Conservation (phyloP, 2,888 invertebrate genomes). For the Cephus runcator region DNA sequence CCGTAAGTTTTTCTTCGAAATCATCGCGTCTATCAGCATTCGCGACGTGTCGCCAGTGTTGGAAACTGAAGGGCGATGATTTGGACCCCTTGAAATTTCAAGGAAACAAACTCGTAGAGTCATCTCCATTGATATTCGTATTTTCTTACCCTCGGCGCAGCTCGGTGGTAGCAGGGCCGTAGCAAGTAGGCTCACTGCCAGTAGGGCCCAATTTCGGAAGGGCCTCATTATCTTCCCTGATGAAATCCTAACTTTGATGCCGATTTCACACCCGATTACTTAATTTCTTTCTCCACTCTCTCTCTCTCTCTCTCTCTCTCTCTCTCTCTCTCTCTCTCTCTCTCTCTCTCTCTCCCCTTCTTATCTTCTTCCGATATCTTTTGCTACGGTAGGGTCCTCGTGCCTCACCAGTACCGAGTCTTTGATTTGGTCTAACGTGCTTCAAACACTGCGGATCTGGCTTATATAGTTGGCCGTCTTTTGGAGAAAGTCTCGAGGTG, state of each 20-base stretch:
- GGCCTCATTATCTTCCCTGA: slow-evolving; percentile 45
- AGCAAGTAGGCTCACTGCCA: slow-evolving; percentile 51
- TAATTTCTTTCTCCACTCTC: background rate
- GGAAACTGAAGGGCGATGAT: background rate
- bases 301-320: no score
- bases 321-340: no score
- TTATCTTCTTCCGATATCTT: background rate
- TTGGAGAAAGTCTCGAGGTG: slow-evolving; percentile 62
- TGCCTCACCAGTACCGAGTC: slow-evolving; percentile 19
- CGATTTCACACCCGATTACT: background rate
- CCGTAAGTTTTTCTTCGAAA: background rate
- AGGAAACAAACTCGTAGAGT: background rate
- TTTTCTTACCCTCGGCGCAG: slow-evolving; percentile 58
- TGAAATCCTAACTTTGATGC: background rate
- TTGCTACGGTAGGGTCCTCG: background rate
- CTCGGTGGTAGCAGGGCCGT: slow-evolving; percentile 49
- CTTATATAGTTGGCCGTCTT: slow-evolving; percentile 64
- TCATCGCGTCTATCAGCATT: background rate
- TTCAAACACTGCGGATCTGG: slow-evolving; percentile 59
- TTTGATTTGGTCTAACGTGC: slow-evolving; percentile 63
- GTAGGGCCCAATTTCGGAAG: slow-evolving; percentile 48
- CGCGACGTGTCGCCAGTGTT: background rate
- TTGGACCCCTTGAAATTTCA: background rate
- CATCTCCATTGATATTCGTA: background rate
- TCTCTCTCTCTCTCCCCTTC: no score